Base-by-base conservation (phyloP, 2,888 invertebrate species). In the Eurytoma adleriae region DNA sequence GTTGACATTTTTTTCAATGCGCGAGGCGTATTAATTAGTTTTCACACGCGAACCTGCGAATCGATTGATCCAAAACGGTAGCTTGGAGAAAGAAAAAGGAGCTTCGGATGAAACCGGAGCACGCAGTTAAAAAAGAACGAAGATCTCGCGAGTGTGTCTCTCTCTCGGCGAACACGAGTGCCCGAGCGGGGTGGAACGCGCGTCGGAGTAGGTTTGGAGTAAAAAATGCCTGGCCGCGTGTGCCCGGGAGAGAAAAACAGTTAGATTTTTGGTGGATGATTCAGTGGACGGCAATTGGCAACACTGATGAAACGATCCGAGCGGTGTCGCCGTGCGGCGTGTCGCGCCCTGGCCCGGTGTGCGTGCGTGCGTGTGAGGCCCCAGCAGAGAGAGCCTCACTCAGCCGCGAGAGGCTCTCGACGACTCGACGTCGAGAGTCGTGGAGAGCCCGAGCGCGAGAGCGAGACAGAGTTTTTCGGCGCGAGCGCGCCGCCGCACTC, bases 241-340 rank as follows among this genome's bases (percentile, higher is more conserved):
- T 18, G 40, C 12, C 14, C 20, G 56, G 16, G 12, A 64, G 69
- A 18, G 12, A 24, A n/a, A 24, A 50, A 54, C 54, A 14, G n/a
- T 64, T 30, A 64, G 80, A 80, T 77, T 64, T 77, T 80, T 77
- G 69, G 77, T 61, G 73, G 76, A 80, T 80, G 80, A 80, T 73
- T 80, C 73, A 73, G 73, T 68, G 27, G n/a, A 5, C 3, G 40
- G 73, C 80, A 64, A 81, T 81, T 81, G 80, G 80, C 78, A 81
- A 66, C 80, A 81, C 80, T 81, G 80, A 78, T 13, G 52, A 54
- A 20, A 75, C 27, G 69, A 70, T 56, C 24, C 54, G 54, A 68
- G 59, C 3, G 52, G 16, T 14, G 24, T 48, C 18, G 50, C 48
- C 40, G 24, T 30, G n/a, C 18, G 50, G 48, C 40, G 24, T 30